These are phyloP conservation scores for Trichogramma evanescens DNA, from an alignment of 2,888 invertebrate species.

Conservation along the genomic window DNA sequence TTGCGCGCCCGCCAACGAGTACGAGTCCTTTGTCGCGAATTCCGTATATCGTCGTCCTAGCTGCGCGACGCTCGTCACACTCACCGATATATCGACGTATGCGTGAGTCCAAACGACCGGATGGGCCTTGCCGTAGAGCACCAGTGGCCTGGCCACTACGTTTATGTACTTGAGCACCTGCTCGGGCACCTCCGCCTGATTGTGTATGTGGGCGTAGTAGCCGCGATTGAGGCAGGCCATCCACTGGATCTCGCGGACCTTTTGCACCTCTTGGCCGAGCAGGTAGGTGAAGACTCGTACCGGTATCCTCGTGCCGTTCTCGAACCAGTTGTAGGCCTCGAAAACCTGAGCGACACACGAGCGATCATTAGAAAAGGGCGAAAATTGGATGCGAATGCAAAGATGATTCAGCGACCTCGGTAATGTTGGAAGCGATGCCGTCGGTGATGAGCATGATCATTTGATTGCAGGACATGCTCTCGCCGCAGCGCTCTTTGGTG, in stretches of 20 bases:
- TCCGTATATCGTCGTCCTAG: too few relatives aligned
- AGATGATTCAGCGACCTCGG: conserved; percentile 50
- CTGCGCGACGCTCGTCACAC: conserved; percentile 14
- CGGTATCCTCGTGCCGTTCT: conserved; percentile 62
- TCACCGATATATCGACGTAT: conserved; percentile 79
- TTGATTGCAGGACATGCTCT: conserved; percentile 75
- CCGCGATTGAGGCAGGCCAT: conserved; percentile 95
- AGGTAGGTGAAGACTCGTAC: conserved; percentile 93
- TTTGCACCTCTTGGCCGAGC: conserved; percentile 88
- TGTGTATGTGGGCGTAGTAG: conserved; percentile 90
- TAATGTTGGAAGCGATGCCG: conserved; percentile 81
- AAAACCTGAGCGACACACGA: conserved; percentile 55
- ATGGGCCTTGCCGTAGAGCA: conserved; percentile 65
- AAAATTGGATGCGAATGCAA: background rate
- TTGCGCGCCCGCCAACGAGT: too few relatives aligned
- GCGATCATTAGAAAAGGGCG: background rate
- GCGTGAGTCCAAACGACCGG: conserved; percentile 93
- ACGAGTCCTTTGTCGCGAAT: too few relatives aligned
- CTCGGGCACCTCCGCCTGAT: conserved; percentile 91
- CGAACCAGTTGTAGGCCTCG: conserved; percentile 69
- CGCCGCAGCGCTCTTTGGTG: conserved; percentile 51
- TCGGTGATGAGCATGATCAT: conserved; percentile 96
- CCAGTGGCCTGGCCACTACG: conserved; percentile 81
- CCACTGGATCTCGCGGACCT: conserved; percentile 80
- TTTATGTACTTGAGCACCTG: conserved; percentile 94